These are phyloP conservation scores for Protaetia brevitarsis DNA, from an alignment of 1,140 invertebrate species.

Conservation along the genomic window DNA sequence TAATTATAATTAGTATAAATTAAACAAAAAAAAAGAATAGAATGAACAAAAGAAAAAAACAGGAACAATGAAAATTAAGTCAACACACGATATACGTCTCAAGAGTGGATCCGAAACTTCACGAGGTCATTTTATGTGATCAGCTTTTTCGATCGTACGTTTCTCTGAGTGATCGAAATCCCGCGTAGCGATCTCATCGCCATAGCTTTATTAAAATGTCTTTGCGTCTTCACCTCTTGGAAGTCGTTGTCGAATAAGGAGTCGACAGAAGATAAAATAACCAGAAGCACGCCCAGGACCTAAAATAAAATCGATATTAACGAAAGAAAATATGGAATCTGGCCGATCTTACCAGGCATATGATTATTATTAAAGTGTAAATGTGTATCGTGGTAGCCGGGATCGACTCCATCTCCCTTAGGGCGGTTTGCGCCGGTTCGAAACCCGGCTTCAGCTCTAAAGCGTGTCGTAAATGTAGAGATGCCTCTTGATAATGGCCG, in stretches of 20 bases:
- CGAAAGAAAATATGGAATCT: background rate
- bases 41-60: constrained; percentile 25
- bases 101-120: background rate
- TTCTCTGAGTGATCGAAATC: constrained; percentile 42
- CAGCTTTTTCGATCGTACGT: constrained; percentile 27
- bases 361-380: constrained; percentile 81
- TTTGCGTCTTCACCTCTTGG: constrained; percentile 64
- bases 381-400: constrained; percentile 71
- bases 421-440: constrained; percentile 69
- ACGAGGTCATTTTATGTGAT: background rate
- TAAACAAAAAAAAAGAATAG: background rate
- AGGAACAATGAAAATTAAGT: constrained; percentile 28
- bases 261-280: constrained; percentile 73
- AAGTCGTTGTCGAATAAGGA: constrained; percentile 54
- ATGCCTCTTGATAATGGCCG: constrained; percentile 77
- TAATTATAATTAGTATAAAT: constrained; percentile 17
- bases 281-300: constrained; percentile 75
- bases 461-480: constrained; percentile 74
- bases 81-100: background rate
- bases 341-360: constrained; percentile 68
- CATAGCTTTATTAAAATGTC: constrained; percentile 82
- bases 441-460: constrained; percentile 80
- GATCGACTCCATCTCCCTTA: constrained; percentile 75
- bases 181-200: constrained; percentile 75
- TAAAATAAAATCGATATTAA: constrained; percentile 45